These are phyloP conservation scores for Tanytarsus gracilentus DNA, from an alignment of 2,888 invertebrate genomes.

Conservation along the genomic window DNA sequence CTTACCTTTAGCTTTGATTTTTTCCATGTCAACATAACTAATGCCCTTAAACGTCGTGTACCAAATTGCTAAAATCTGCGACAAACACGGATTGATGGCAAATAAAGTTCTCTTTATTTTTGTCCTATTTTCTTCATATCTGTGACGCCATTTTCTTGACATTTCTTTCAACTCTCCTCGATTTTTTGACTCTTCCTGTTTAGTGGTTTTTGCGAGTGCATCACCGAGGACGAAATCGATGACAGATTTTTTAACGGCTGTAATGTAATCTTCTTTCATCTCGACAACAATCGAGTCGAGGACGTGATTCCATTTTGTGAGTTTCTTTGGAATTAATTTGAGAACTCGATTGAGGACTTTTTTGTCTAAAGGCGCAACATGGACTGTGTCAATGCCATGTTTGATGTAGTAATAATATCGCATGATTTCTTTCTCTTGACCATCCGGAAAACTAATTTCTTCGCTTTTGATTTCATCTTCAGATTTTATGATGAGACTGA, in stretches of 20 bases:
- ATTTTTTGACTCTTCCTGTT: conserved; percentile 47
- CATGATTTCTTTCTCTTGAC: conserved; percentile 58
- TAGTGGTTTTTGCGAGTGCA: conserved; percentile 44
- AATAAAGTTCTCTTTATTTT: conserved; percentile 55
- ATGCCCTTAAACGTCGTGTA: conserved; percentile 59
- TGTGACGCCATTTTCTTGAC: conserved; percentile 59
- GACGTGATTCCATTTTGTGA: conserved; percentile 54
- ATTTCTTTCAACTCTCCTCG: conserved; percentile 52
- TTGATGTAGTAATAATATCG: conserved; percentile 86
- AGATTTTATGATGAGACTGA: conserved; percentile 60
- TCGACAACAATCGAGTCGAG: conserved; percentile 59
- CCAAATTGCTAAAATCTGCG: conserved; percentile 73
- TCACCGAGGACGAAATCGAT: conserved; percentile 86
- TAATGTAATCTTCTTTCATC: conserved; percentile 74
- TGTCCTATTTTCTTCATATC: conserved; percentile 44
- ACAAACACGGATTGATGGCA: conserved; percentile 71
- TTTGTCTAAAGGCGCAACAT: conserved; percentile 75
- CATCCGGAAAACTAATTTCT: conserved; percentile 47
- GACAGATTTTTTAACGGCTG: conserved; percentile 82
- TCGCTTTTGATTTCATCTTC: conserved; percentile 42
- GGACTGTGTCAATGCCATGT: conserved; percentile 82
- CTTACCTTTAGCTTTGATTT: conserved; percentile 34
- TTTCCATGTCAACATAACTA: conserved; percentile 41
- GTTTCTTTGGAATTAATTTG: conserved; percentile 51
- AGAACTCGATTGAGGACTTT: conserved; percentile 61